Percentiles rank a stretch among this genome's conserved stretches.
Evolutionary conservation across 2,113 vertebrate genomes (phyloP).

Genomic region (Channa argus): DNA sequence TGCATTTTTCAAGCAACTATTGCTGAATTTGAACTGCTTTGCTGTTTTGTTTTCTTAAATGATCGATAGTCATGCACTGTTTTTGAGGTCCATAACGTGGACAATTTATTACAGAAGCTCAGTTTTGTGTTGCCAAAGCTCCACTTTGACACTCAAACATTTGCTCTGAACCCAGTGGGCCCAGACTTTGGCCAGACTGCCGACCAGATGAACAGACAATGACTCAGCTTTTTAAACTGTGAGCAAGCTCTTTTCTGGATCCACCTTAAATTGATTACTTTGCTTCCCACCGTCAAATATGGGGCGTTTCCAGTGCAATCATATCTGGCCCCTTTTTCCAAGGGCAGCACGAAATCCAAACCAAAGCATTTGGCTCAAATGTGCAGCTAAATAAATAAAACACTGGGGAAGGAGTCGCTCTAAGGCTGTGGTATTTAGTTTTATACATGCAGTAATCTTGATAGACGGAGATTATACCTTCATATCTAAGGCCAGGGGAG

Average conservation of each 20-base stretch:
- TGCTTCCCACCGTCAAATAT: slow-evolving; percentile 59
- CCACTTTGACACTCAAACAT: slow-evolving; percentile 3
- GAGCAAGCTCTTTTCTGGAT: slow-evolving; percentile 33
- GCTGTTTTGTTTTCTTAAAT: too few species aligned
- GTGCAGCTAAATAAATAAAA: slow-evolving; percentile 64
- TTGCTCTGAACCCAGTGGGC: slow-evolving; percentile 23
- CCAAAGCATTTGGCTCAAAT: slow-evolving; percentile 45
- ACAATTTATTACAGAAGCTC: too few species aligned
- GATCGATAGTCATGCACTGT: too few species aligned
- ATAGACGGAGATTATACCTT: slow-evolving; percentile 37
- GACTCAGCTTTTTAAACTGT: slow-evolving; percentile 59
- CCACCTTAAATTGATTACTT: slow-evolving; percentile 54
- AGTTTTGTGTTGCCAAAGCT: not conserved
- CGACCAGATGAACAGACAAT: slow-evolving; percentile 66
- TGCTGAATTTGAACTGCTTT: too few species aligned
- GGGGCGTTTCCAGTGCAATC: slow-evolving; percentile 63
- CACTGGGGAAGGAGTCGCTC: slow-evolving; percentile 43
- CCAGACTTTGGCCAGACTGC: slow-evolving; percentile 45
- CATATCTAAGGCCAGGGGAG: slow-evolving; percentile 39
- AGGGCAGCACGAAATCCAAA: slow-evolving; percentile 60
- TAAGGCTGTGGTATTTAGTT: slow-evolving; percentile 52
- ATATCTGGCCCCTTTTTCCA: slow-evolving; percentile 45
- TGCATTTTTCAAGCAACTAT: too few species aligned
- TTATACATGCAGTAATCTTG: slow-evolving; percentile 59
- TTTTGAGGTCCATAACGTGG: too few species aligned